phyloP scores from a whole-genome alignment of 2,113 vertebrate species.

The Tyrannus savana region DNA sequence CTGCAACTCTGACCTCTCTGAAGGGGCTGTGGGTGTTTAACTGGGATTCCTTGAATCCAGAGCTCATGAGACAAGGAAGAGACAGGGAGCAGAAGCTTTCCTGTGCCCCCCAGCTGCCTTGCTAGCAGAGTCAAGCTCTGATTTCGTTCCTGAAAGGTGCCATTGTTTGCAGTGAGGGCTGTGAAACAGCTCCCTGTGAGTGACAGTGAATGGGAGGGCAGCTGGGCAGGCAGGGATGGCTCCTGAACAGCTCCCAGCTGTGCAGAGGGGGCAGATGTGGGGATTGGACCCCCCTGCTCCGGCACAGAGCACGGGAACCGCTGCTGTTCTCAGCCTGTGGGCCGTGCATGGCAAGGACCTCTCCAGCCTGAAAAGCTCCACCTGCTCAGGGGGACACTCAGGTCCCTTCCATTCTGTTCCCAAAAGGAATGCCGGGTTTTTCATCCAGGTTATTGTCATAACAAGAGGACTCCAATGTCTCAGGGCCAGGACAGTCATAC shows the following conservation, averaged over 20 bases:
- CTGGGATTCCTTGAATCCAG: background rate
- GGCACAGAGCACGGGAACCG: background rate
- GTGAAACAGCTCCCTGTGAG: slow-evolving; percentile 68
- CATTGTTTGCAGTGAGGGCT: slow-evolving; percentile 63
- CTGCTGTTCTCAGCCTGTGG: background rate
- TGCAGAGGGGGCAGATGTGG: slow-evolving; percentile 27
- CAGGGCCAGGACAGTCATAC: background rate
- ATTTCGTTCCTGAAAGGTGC: slow-evolving; percentile 70
- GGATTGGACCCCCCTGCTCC: background rate
- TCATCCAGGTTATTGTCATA: background rate
- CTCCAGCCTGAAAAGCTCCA: background rate
- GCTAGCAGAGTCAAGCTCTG: slow-evolving; percentile 61
- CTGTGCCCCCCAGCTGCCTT: slow-evolving; percentile 63
- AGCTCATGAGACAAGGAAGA: slow-evolving; percentile 50
- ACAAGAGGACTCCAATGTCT: background rate
- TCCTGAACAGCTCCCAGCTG: slow-evolving; percentile 46
- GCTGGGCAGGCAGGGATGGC: slow-evolving; percentile 59
- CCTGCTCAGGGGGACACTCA: background rate
- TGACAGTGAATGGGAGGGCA: slow-evolving; percentile 70
- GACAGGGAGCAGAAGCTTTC: slow-evolving; percentile 47
- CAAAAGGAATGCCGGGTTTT: background rate
- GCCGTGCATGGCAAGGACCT: background rate
- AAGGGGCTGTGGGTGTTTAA: background rate
- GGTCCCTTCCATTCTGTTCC: background rate
- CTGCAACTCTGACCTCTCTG: background rate